These are phyloP conservation scores for Rhinella marina DNA, from an alignment of 2,797 vertebrate species.

Conservation along the genomic window DNA sequence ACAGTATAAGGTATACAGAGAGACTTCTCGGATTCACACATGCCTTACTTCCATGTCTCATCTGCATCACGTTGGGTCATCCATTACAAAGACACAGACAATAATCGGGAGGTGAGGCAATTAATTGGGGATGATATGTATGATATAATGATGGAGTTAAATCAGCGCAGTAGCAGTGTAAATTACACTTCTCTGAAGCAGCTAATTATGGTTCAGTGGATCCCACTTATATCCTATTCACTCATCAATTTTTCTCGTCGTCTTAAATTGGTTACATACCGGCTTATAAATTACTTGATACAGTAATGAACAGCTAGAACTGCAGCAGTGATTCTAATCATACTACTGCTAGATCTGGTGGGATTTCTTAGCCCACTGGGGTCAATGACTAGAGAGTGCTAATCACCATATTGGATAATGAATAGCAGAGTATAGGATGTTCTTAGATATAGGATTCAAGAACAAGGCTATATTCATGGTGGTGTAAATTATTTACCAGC, in stretches of 20 bases:
- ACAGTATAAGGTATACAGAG: not conserved
- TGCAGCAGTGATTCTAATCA: not conserved
- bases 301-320: not conserved
- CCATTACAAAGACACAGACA: not conserved
- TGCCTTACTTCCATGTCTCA: not conserved
- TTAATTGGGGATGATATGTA: slow-evolving; percentile 30
- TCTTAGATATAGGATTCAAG: not conserved
- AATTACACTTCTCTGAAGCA: not conserved
- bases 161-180: not conserved
- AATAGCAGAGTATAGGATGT: not conserved
- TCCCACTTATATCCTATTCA: slow-evolving; percentile 21
- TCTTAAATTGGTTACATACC: slow-evolving; percentile 1
- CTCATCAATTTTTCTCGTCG: not conserved
- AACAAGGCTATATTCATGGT: not conserved
- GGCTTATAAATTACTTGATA: slow-evolving; percentile 35
- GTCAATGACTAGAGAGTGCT: not conserved
- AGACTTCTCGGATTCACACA: not conserved
- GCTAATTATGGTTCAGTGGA: slow-evolving; percentile 47
- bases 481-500: not conserved
- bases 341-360: not conserved
- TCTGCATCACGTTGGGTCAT: slow-evolving; percentile 12
- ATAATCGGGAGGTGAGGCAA: slow-evolving; percentile 29
- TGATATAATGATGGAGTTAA: slow-evolving; percentile 16
- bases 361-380: not conserved
- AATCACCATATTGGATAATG: not conserved